Conservation (phyloP, 2,113 vertebrate genomes). For the Pardalotus punctatus region DNA sequence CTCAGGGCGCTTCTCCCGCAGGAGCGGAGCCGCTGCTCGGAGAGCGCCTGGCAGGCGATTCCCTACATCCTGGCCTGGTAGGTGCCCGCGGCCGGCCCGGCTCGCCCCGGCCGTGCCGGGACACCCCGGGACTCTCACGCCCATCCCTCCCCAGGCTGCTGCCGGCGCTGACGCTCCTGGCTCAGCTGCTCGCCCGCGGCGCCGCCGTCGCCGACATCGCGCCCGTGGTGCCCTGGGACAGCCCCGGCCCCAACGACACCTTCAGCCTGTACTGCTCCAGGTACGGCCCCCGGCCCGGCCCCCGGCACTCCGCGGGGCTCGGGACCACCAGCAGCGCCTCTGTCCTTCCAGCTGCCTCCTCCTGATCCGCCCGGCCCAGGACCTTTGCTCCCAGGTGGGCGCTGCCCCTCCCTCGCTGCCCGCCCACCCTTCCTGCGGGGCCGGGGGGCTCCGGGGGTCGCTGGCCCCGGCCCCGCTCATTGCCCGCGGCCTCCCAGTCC, state of each 20-base stretch:
- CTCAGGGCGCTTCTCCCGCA: neutral
- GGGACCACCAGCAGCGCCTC: neutral
- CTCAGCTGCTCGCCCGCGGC: neutral
- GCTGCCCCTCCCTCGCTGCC: neutral
- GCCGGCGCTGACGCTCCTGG: neutral
- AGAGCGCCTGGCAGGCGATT: neutral
- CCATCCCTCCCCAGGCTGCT: neutral
- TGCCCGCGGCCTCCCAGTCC: neutral
- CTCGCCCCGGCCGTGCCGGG: neutral
- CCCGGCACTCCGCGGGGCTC: rapidly evolving
- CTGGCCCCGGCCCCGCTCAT: neutral
- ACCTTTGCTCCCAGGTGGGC: conserved; percentile 9
- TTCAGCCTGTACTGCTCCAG: conserved; percentile 54
- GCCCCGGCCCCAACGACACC: neutral
- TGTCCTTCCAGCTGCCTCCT: conserved; percentile 28
- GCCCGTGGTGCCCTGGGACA: neutral
- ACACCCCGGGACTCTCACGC: neutral
- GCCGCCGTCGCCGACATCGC: neutral
- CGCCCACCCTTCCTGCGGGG: neutral
- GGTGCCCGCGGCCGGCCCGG: neutral
- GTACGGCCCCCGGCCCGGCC: neutral
- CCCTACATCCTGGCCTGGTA: conserved; percentile 43
- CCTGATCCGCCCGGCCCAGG: neutral
- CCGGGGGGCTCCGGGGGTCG: neutral
- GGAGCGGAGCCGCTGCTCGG: neutral